Evolutionary conservation across 1,140 invertebrate genomes (phyloP).

Genomic region (Mizuhopecten yessoensis): DNA sequence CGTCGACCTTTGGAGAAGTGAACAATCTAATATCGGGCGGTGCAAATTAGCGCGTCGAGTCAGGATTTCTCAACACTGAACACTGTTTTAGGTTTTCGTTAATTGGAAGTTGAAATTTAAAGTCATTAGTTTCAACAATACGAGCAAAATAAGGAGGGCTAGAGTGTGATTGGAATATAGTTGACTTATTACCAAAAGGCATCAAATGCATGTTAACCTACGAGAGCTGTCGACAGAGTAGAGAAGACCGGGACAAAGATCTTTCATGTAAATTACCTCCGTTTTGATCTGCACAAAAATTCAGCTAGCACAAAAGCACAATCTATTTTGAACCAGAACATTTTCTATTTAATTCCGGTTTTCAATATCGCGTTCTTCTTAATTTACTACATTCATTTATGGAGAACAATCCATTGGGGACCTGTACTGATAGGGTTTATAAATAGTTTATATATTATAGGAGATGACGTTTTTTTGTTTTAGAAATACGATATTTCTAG

Average conservation of each 20-base stretch:
- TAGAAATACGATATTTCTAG: too few species aligned
- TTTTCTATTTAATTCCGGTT: too few species aligned
- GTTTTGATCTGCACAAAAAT: background rate
- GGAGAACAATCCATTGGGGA: too few species aligned
- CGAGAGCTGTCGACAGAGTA: background rate
- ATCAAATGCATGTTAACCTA: background rate
- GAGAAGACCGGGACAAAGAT: background rate
- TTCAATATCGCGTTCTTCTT: too few species aligned
- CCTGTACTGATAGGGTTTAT: too few species aligned
- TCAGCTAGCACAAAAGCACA: too few species aligned
- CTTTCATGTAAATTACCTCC: background rate
- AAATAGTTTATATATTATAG: too few species aligned
- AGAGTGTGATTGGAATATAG: constrained; percentile 17
- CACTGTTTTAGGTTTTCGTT: constrained; percentile 19
- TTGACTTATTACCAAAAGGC: constrained; percentile 5
- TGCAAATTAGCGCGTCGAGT: constrained; percentile 1
- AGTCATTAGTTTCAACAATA: constrained; percentile 1
- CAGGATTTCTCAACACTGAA: constrained; percentile 32
- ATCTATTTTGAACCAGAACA: too few species aligned
- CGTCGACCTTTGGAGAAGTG: constrained; percentile 31
- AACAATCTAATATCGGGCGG: constrained; percentile 21
- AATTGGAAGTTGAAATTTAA: constrained; percentile 40
- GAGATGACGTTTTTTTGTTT: too few species aligned
- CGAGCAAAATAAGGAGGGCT: background rate
- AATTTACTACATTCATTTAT: too few species aligned